phyloP scores from a whole-genome alignment of 2,888 invertebrate genomes.

The Drosophila aldrichi region DNA sequence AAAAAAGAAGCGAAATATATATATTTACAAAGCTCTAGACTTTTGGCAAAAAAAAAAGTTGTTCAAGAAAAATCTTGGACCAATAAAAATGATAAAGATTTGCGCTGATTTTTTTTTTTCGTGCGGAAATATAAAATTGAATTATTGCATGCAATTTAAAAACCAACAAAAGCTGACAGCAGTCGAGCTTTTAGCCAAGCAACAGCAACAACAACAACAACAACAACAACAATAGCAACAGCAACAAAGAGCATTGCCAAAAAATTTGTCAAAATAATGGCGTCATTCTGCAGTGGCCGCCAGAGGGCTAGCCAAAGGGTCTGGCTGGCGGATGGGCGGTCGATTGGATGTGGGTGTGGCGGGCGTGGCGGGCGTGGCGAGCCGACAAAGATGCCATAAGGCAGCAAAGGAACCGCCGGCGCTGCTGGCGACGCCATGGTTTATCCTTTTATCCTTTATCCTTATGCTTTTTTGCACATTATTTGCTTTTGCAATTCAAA shows the following conservation, averaged over 20 bases:
- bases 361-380: constrained; percentile 48
- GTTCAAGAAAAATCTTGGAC: constrained; percentile 44
- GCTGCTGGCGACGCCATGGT: constrained; percentile 72
- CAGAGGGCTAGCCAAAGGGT: constrained; percentile 28
- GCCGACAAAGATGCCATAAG: constrained; percentile 70
- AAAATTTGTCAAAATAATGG: constrained; percentile 84
- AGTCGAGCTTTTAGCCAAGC: constrained; percentile 73
- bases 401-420: constrained; percentile 67
- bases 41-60: constrained; percentile 17
- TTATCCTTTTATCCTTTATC: constrained; percentile 74
- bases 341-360: constrained; percentile 29
- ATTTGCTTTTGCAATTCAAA: constrained; percentile 82
- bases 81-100: constrained; percentile 63
- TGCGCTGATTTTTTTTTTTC: constrained; percentile 23
- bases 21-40: background rate
- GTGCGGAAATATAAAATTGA: constrained; percentile 83
- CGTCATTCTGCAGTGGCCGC: constrained; percentile 79
- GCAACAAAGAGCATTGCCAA: constrained; percentile 72
- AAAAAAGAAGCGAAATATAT: constrained; percentile 6
- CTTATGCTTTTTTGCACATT: constrained; percentile 80
- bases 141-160: constrained; percentile 82
- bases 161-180: constrained; percentile 77
- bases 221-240: constrained; percentile 38
- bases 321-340: constrained; percentile 5
- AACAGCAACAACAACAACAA: constrained; percentile 23